A percentile compares a stretch with the other conserved stretches of the same genome.
Conservation (phyloP, 1,140 invertebrate species). For the Drosophila seguyi region DNA sequence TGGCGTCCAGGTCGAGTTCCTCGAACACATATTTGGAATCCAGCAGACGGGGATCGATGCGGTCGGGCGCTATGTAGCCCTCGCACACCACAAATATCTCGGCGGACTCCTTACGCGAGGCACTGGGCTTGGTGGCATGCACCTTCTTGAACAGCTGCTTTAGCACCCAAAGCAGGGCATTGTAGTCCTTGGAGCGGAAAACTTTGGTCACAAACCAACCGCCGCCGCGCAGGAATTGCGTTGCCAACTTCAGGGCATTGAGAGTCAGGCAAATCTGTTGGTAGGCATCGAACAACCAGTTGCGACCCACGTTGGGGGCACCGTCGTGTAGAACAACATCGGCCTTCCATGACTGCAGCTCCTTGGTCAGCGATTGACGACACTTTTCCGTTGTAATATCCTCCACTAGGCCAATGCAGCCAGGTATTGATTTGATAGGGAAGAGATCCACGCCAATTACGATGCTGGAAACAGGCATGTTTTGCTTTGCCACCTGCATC, state of each 20-base stretch:
- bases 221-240: constrained; percentile 95
- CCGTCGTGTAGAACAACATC: constrained; percentile 99
- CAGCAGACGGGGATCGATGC: constrained; percentile 97
- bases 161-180: constrained; percentile 97
- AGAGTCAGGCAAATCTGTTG: constrained; percentile 96
- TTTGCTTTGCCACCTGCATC: constrained; percentile 99
- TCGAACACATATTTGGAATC: constrained; percentile 98
- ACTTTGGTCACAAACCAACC: constrained; percentile 99
- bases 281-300: constrained; percentile 99
- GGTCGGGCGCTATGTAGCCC: constrained; percentile 96
- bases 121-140: constrained; percentile 99
- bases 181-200: constrained; percentile 99
- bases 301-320: constrained; percentile 99
- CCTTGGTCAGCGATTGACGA: constrained; percentile 91
- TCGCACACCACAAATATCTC: constrained; percentile 99
- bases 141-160: constrained; percentile 98
- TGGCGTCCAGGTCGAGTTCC: constrained; percentile 92
- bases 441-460: constrained; percentile 98
- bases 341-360: constrained; percentile 97
- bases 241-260: constrained; percentile 96
- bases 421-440: constrained; percentile 96
- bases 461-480: constrained; percentile 98
- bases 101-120: constrained; percentile 98
- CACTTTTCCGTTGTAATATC: constrained; percentile 99
- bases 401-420: constrained; percentile 94